Base-by-base conservation (phyloP, 2,113 vertebrate genomes). In the Bostrychus sinensis region DNA sequence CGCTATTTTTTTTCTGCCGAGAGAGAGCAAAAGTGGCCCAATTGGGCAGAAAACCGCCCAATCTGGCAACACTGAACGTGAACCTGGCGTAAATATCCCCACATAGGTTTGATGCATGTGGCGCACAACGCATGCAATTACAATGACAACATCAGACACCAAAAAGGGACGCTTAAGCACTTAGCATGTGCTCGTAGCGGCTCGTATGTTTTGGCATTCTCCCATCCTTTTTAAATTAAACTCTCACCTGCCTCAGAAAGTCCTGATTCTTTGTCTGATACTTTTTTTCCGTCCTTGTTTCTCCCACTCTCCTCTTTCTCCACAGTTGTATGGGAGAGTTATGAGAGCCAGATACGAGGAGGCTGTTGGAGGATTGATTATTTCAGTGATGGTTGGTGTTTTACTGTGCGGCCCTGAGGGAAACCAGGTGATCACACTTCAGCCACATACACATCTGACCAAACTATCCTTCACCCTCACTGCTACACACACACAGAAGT, bases 321-420 rank as follows among this genome's bases (percentile, higher is more conserved):
- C 41, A 39, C 42, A 26, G 20, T 5, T 12, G 32, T 10, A 14
- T 1, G 11, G 13, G 14, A 48, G 26, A 20, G 19, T 58, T 60
- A 56, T 69, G 26, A 38, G 11, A 51, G n/a, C 3, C 3, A 60
- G 41, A 13, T 3, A 1, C 5, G 17, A 25, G 36, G 57, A 34
- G 43, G 51, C 43, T 54, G 25, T 34, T 0, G 5, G 48, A 10
- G 7, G 2, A 56, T 16, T 42, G 46, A 59, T 55, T 58, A 38
- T 26, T 14, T 26, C 39, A 34, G 57, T 20, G 34, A 22, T 48
- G 41, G 34, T 37, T 68, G 25, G 34, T n/a, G 46, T 42, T 72
- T 62, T 58, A 51, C 36, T 51, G 57, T 39, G 43, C 4, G 7
- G 32, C 54, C 25, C 41, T n/a, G 34, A 64, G 41, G 64, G 46